Conservation (phyloP, 2,113 vertebrate genomes). For the Arenaria interpres region DNA sequence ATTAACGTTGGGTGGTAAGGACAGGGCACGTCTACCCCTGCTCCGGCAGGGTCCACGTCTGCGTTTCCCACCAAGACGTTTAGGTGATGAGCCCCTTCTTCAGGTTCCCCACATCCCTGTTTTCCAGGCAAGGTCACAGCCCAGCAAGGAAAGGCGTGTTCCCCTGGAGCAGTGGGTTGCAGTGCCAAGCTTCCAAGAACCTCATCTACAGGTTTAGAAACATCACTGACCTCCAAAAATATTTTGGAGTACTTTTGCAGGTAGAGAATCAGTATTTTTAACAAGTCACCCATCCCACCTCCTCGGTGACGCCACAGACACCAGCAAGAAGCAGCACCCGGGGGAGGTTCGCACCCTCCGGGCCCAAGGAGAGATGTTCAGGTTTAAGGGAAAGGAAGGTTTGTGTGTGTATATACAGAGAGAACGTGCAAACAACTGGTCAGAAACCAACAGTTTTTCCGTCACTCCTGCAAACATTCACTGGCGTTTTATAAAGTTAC, state of each 20-base stretch:
- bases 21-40: background rate
- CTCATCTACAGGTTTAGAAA: background rate
- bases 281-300: background rate
- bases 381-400: background rate
- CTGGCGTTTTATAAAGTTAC: background rate
- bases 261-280: background rate
- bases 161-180: background rate
- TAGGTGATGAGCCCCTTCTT: rapidly evolving
- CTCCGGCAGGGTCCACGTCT: rapidly evolving
- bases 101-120: background rate
- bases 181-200: too few relatives aligned
- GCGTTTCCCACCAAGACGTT: rapidly evolving
- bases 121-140: background rate
- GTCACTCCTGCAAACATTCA: background rate
- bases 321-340: background rate
- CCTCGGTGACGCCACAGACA: rapidly evolving
- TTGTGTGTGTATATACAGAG: rapidly evolving
- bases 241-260: background rate
- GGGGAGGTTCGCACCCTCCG: background rate
- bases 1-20: background rate
- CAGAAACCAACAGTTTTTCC: background rate
- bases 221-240: background rate
- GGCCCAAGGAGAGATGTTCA: too few relatives aligned
- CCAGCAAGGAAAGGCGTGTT: background rate
- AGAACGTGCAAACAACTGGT: background rate